Conservation (phyloP, 1,140 invertebrate species). For the Hestina assimilis region DNA sequence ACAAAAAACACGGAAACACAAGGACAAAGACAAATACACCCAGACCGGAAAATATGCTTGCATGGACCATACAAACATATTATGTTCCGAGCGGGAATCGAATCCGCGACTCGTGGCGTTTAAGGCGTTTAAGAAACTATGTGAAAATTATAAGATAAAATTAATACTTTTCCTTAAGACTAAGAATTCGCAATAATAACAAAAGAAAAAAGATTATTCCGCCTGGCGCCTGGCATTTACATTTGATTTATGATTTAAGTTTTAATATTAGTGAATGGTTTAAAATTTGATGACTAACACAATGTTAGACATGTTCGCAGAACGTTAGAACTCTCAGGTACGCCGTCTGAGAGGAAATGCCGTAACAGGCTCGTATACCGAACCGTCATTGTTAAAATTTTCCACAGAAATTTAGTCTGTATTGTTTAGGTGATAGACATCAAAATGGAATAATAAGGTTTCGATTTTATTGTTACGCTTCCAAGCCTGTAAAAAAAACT, state of each 20-base stretch:
- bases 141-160: no score
- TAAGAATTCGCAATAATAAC: neutral
- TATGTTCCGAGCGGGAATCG: no score
- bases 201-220: neutral
- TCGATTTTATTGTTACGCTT: neutral
- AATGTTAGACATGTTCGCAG: constrained; percentile 23
- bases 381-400: neutral
- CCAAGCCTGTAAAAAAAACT: neutral
- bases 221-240: neutral
- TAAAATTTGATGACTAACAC: constrained; percentile 29
- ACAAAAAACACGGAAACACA: neutral
- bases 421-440: neutral
- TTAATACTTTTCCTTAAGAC: neutral
- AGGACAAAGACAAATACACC: no score
- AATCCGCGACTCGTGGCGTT: no score
- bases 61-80: no score
- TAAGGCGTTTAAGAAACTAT: no score
- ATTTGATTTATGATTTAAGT: constrained; percentile 14
- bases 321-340: constrained; percentile 25
- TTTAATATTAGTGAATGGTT: neutral
- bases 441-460: neutral
- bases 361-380: constrained; percentile 18
- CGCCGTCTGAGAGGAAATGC: constrained; percentile 28
- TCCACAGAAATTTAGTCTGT: neutral
- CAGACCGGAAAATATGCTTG: no score